phyloP scores from a whole-genome alignment of 2,797 vertebrate species.

The Etheostoma perlongum region DNA sequence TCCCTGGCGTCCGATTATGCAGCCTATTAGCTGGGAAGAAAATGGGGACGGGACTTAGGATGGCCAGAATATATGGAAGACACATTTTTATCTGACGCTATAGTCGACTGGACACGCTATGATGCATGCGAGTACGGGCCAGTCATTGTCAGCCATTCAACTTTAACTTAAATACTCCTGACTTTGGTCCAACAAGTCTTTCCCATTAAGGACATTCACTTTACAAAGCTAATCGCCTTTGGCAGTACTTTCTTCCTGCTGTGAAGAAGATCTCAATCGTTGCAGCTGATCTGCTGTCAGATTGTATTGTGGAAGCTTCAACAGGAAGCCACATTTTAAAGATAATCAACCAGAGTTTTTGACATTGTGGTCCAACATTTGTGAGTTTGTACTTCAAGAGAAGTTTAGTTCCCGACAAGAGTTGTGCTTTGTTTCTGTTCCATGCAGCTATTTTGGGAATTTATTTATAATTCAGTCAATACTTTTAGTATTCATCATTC shows the following conservation, averaged over 20 bases:
- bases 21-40: slow-evolving; percentile 97
- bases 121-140: background rate
- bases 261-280: background rate
- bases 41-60: slow-evolving; percentile 73
- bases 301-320: slow-evolving; percentile 29
- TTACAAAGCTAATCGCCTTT: slow-evolving; percentile 32
- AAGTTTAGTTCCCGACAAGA: background rate
- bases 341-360: slow-evolving; percentile 18
- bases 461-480: background rate
- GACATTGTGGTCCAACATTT: slow-evolving; percentile 13
- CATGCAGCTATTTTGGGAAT: background rate
- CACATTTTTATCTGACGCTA: background rate
- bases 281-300: slow-evolving; percentile 49
- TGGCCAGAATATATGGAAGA: slow-evolving; percentile 30
- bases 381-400: slow-evolving; percentile 6
- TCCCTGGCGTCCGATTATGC: slow-evolving; percentile 97
- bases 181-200: slow-evolving; percentile 45
- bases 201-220: slow-evolving; percentile 51
- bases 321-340: slow-evolving; percentile 10
- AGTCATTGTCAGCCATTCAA: slow-evolving; percentile 5
- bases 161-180: slow-evolving; percentile 9
- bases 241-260: slow-evolving; percentile 20
- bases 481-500: background rate
- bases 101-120: background rate
- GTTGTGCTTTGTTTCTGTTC: background rate